Conservation (phyloP, 2,888 invertebrate species). For the Eulithis testata region DNA sequence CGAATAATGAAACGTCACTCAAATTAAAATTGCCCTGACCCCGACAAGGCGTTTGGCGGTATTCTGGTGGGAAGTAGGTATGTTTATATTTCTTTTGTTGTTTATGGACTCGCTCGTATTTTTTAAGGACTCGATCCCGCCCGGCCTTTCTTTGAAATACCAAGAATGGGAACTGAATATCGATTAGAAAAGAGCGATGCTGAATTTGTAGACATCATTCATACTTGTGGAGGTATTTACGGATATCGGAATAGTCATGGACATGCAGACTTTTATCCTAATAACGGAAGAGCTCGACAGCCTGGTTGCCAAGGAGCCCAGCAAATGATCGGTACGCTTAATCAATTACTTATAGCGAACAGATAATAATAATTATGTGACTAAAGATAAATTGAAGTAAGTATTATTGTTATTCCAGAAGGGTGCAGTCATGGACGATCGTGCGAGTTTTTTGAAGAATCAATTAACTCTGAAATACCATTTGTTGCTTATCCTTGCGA, state of each 20-base stretch:
- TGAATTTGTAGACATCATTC: conserved; percentile 89
- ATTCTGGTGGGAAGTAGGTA: too few species aligned
- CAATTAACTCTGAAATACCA: conserved; percentile 80
- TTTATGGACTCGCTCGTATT: neutral
- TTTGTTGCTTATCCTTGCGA: conserved; percentile 85
- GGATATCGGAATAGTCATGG: conserved; percentile 87
- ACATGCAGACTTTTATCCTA: conserved; percentile 90
- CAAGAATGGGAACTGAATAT: conserved; percentile 60
- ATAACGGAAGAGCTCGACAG: conserved; percentile 87
- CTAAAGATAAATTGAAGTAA: too few species aligned
- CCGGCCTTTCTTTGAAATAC: conserved; percentile 85
- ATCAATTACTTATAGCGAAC: too few species aligned
- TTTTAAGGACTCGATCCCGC: conserved; percentile 86
- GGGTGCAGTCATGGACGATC: conserved; percentile 89
- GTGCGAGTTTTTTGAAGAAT: conserved; percentile 86
- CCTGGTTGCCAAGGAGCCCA: conserved; percentile 86
- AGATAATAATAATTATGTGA: too few species aligned
- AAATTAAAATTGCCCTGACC: too few species aligned
- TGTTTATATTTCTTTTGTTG: too few species aligned
- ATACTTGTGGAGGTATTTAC: conserved; percentile 87
- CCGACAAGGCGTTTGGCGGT: too few species aligned
- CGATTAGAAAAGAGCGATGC: conserved; percentile 87
- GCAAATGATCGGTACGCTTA: conserved; percentile 61
- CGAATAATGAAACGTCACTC: too few species aligned
- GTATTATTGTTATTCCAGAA: conserved; percentile 67